phyloP scores from a whole-genome alignment of 2,888 invertebrate species.

The Heteropelma amictum region DNA sequence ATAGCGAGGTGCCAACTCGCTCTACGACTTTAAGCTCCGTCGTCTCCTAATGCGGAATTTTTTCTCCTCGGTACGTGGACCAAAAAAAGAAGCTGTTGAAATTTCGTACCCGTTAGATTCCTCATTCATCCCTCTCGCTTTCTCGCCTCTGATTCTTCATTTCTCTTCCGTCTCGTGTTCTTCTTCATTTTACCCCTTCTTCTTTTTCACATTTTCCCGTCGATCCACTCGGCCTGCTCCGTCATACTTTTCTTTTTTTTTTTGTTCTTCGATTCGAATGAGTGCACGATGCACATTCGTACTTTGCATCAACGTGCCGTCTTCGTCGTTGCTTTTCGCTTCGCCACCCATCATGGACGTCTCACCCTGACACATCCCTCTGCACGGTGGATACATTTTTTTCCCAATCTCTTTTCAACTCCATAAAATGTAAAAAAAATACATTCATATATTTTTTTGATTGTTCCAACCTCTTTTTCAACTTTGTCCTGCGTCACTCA shows the following conservation, averaged over 20 bases:
- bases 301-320: slow-evolving; percentile 35
- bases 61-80: too few species aligned
- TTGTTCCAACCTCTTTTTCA: too few species aligned
- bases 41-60: neutral
- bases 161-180: slow-evolving; percentile 20
- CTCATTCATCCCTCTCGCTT: slow-evolving; percentile 19
- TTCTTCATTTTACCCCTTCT: slow-evolving; percentile 32
- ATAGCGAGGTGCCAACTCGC: neutral
- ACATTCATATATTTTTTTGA: too few species aligned
- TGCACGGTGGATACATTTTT: slow-evolving; percentile 8
- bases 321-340: slow-evolving; percentile 16
- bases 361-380: slow-evolving; percentile 18
- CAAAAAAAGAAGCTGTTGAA: too few species aligned
- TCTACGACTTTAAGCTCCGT: too few species aligned
- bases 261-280: slow-evolving; percentile 25
- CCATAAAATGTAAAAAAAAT: too few species aligned
- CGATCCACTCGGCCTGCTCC: neutral
- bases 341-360: slow-evolving; percentile 15
- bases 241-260: slow-evolving; percentile 5
- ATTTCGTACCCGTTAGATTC: too few species aligned
- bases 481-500: too few species aligned
- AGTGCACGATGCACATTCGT: slow-evolving; percentile 21
- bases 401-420: neutral
- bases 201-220: slow-evolving; percentile 31
- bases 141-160: slow-evolving; percentile 18